Base-by-base conservation (phyloP, 2,113 vertebrate species). In the Candoia aspera region DNA sequence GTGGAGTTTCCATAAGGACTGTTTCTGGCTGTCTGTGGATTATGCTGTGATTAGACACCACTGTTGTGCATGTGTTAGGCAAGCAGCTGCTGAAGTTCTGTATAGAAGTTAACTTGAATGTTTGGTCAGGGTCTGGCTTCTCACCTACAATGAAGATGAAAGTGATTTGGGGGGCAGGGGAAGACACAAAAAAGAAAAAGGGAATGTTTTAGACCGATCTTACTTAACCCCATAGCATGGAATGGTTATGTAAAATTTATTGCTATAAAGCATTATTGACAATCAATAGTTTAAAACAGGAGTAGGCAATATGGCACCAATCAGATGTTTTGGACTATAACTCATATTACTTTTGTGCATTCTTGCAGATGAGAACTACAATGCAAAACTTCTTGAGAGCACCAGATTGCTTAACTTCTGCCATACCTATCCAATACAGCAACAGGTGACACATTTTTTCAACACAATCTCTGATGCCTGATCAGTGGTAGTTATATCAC, bases 111-210 rank as follows among this genome's bases (percentile, higher is more conserved):
- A 99, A 97, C 95, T 98, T 99, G 97, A 99, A 99, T 24, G 98
- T 98, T 97, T 99, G 99, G 94, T 99, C 99, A 94, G 99, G 99
- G 96, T 99, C 99, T 94, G 98, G 99, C 95, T 99, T 99, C 96
- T 99, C 99, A 97, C 99, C 99, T 99, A 96, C 97, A 37, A 95
- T 9, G 8, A 29, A 95, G 93, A 95, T 8, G 42, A 10, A 91
- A 55, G 0, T 13, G 4, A 4, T 93, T n/a, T 89, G 86, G 24
- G 10, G 64, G 46, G 49, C 13, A 64, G 26, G 0, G 26, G 4
- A 84, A 62, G 73, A 49, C 11, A 91, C 42, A 62, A 46, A 54
- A 11, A 29, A 91, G 55, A 21, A 84, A 57, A 90, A 19, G 1
- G 10, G 59, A 46, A 62, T 64, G 13, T 64, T 84, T 84, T 91